Evolutionary conservation across 2,888 invertebrate species (phyloP).

Genomic region (Epinotia ramella): DNA sequence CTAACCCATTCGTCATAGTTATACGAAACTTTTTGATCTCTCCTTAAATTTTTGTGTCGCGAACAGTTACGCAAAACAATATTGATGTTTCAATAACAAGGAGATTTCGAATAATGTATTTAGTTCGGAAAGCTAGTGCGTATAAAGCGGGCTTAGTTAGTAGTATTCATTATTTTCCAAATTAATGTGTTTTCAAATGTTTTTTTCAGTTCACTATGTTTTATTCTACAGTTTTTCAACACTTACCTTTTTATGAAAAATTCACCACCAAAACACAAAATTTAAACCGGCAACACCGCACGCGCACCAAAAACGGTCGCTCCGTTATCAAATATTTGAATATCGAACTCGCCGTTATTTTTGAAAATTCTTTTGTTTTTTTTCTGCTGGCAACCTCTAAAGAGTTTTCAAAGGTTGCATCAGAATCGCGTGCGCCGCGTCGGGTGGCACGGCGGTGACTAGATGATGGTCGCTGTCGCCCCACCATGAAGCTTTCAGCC

Average conservation of each 20-base stretch:
- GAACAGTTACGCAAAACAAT: neutral
- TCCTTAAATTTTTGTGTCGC: neutral
- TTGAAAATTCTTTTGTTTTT: neutral
- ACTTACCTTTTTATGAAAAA: conserved; percentile 27
- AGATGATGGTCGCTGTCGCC: conserved; percentile 56
- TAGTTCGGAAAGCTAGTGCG: no score
- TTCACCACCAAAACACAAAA: conserved; percentile 50
- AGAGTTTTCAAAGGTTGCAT: conserved; percentile 68
- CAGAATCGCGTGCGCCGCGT: conserved; percentile 75
- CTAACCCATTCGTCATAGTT: neutral
- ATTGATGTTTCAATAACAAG: neutral
- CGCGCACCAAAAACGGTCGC: conserved; percentile 59
- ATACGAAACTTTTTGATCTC: neutral
- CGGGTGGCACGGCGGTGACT: conserved; percentile 70
- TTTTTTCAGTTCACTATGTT: neutral
- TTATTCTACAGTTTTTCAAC: neutral
- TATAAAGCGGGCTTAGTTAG: no score
- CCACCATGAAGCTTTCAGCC: conserved; percentile 76
- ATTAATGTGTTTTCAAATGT: no score
- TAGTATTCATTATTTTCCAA: neutral
- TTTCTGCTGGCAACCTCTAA: conserved; percentile 72
- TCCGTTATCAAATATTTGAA: conserved; percentile 60
- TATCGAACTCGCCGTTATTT: conserved; percentile 57
- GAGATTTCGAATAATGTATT: neutral
- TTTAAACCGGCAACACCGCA: conserved; percentile 61